Evolutionary conservation across 2,113 vertebrate species (phyloP), one percentile per base, ranked within the genome.

Genomic region (Protomyctophum bolini): DNA sequence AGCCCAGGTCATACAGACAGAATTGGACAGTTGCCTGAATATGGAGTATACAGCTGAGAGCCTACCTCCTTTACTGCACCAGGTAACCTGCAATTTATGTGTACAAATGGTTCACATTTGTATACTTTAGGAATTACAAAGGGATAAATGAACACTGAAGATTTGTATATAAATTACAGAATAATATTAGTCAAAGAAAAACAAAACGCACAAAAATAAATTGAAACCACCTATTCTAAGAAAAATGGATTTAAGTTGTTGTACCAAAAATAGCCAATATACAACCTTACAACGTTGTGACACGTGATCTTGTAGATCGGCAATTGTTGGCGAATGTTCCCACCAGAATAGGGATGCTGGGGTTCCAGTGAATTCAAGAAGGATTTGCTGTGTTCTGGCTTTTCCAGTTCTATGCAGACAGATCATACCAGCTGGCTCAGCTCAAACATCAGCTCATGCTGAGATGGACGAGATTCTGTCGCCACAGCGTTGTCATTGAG

Each of bases 21-120:
- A 95, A 89, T 75, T 89, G 83, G 92, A 95, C 76, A 95, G 90
- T 85, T 94, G 94, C 79, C 60, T 91, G 67, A 90, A 78, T 70
- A 84, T 79, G 12, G 91, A 87, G 64, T 84, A 84, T 65, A 83
- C 82, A 0, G 48, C 68, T 2, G 85, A 91, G 8, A 91, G 72
- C 48, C 77, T 91, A 58, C 89, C 91, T 65, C 86, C 88, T 50
- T 86, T 92, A 12, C 83, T 91, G 68, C 88, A 91, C 61, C 92
- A 90, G 90, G 90, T 89, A 54, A 49, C 48, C 48, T 28, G 2
- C 4, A 54, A 41, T 41, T 41, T 41, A 41, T 2, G 33, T 41
- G 33, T 41, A 41, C 33, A 41, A 41, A 41, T 41, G 33, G 33
- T 41, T 41, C 33, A 41, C 33, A 41, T 41, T 41, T 41, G 33